Conservation (phyloP, 2,797 vertebrate genomes). For the Pseudocheirus occidentalis region DNA sequence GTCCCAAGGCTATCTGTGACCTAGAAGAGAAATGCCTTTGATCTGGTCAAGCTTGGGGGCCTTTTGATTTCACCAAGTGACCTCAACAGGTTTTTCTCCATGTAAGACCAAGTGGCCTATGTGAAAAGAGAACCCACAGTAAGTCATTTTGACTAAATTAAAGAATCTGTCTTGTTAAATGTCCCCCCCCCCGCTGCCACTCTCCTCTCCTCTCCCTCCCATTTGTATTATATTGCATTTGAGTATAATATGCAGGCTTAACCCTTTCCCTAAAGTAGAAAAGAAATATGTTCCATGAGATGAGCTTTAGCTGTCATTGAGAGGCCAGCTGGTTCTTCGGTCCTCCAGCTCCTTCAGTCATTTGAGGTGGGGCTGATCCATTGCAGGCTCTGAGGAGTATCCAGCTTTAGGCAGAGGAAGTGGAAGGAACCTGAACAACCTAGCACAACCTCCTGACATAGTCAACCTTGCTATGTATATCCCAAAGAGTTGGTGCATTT, state of each 20-base stretch:
- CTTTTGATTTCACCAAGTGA: slow-evolving; percentile 1
- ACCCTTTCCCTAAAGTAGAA: background rate
- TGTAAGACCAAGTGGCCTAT: slow-evolving; percentile 30
- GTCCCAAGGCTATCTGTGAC: slow-evolving; percentile 16
- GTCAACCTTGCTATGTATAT: background rate
- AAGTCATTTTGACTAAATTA: slow-evolving; percentile 18
- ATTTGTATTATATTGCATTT: background rate
- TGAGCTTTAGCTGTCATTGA: background rate
- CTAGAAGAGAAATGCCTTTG: slow-evolving; percentile 7
- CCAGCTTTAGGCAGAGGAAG: background rate
- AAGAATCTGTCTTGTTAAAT: background rate
- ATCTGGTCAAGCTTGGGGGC: slow-evolving; percentile 31
- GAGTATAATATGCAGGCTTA: background rate
- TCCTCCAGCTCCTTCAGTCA: background rate
- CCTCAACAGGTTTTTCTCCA: slow-evolving; percentile 35
- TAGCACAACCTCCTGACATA: background rate
- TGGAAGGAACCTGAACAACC: background rate
- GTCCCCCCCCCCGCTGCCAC: background rate
- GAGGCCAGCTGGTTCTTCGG: background rate
- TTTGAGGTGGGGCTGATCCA: background rate
- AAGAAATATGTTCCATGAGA: slow-evolving; percentile 5
- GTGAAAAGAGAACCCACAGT: background rate
- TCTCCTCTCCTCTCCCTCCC: background rate
- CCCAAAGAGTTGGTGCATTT: background rate
- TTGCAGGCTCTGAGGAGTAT: background rate